A percentile compares a stretch with the other conserved stretches of the same genome.
Conservation (phyloP, 2,797 vertebrate species). For the Pseudochaenichthys georgianus region DNA sequence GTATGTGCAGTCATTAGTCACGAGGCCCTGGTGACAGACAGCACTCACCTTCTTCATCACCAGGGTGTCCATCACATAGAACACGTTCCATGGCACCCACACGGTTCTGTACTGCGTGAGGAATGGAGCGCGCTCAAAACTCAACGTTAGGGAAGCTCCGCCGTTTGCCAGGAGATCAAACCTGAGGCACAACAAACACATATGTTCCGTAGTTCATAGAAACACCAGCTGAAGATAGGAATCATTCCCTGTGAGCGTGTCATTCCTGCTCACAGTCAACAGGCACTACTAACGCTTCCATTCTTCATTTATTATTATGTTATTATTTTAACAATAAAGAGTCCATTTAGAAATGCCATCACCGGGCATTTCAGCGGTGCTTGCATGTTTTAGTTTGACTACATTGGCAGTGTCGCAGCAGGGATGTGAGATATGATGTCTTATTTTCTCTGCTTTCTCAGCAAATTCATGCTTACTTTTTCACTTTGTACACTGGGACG, state of each 20-base stretch:
- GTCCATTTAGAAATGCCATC: background rate
- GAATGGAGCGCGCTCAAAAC: conserved; percentile 95
- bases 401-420: too few species aligned
- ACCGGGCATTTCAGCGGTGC: background rate
- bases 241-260: too few species aligned
- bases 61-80: conserved; percentile 98
- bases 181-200: conserved; percentile 76
- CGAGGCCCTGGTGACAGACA: background rate
- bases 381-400: background rate
- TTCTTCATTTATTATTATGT: background rate
- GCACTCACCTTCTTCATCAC: conserved; percentile 92
- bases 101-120: conserved; percentile 95
- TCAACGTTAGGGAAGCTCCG: conserved; percentile 94
- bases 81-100: conserved; percentile 98
- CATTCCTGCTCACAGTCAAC: background rate
- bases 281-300: too few species aligned
- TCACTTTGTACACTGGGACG: background rate
- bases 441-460: background rate
- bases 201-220: background rate
- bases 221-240: too few species aligned
- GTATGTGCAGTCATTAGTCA: background rate
- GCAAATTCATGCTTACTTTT: background rate
- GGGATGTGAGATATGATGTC: too few species aligned
- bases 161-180: conserved; percentile 96
- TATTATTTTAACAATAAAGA: background rate